These are phyloP conservation scores for Propithecus coquereli DNA, from an alignment of 2,113 vertebrate genomes.

Conservation along the genomic window DNA sequence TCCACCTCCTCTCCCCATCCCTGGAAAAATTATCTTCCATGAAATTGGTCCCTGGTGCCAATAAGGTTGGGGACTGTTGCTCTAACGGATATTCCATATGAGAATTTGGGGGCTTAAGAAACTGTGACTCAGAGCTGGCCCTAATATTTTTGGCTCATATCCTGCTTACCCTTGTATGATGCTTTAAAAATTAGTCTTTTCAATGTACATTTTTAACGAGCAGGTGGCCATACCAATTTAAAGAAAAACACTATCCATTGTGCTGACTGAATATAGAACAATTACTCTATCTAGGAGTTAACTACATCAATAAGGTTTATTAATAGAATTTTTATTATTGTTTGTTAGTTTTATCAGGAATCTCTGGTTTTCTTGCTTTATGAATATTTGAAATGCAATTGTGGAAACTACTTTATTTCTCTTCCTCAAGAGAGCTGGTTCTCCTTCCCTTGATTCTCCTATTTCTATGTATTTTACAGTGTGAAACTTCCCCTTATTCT, in stretches of 20 bases:
- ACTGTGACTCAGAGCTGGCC: neutral
- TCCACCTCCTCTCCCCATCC: too few relatives aligned
- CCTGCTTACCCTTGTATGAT: neutral
- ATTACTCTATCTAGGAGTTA: neutral
- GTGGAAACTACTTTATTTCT: neutral
- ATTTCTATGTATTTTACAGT: slow-evolving; percentile 43
- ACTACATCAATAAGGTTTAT: neutral
- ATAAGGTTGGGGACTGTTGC: neutral
- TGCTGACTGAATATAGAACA: neutral
- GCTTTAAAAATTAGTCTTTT: slow-evolving; percentile 21
- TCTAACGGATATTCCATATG: neutral
- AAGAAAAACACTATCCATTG: neutral
- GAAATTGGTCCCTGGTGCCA: too few relatives aligned
- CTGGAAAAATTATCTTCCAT: too few relatives aligned
- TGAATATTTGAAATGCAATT: slow-evolving; percentile 33
- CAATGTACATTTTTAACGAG: neutral
- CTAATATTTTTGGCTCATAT: slow-evolving; percentile 23
- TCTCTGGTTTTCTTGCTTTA: slow-evolving; percentile 34
- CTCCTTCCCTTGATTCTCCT: neutral
- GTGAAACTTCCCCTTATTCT: slow-evolving; percentile 17
- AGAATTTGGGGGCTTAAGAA: neutral
- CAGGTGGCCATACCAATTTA: neutral
- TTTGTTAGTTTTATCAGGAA: neutral
- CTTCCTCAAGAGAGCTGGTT: neutral
- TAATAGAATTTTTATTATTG: slow-evolving; percentile 10